Percentiles rank a stretch among this genome's conserved stretches.
phyloP scores from a whole-genome alignment of 2,888 invertebrate genomes.

The Nomada goodeniana region DNA sequence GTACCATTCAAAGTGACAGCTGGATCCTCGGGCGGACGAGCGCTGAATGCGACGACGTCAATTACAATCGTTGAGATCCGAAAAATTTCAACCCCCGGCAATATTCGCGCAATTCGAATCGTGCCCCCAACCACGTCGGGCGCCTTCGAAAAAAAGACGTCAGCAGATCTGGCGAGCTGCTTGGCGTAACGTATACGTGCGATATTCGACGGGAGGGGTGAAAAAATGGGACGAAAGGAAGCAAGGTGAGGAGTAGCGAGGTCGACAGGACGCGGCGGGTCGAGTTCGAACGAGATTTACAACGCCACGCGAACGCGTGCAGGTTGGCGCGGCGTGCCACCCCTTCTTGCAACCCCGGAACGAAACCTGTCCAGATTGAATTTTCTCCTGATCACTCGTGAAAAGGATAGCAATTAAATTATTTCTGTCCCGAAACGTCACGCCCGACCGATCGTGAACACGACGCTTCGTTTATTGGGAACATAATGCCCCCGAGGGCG shows the following conservation, averaged over 20 bases:
- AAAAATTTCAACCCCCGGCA: slow-evolving; percentile 62
- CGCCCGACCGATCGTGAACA: slow-evolving; percentile 13
- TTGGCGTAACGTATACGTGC: slow-evolving; percentile 10
- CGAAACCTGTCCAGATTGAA: slow-evolving; percentile 45
- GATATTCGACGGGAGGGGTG: not conserved
- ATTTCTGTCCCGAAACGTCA: slow-evolving; percentile 35
- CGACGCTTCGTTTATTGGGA: slow-evolving; percentile 41
- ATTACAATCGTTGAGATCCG: slow-evolving; percentile 67
- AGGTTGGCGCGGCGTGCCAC: slow-evolving; percentile 9
- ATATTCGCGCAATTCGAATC: slow-evolving; percentile 65
- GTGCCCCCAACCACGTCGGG: slow-evolving; percentile 5
- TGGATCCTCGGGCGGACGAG: slow-evolving; percentile 69
- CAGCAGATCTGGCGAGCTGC: slow-evolving; percentile 51
- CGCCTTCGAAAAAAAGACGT: slow-evolving; percentile 44
- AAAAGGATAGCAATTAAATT: slow-evolving; percentile 49
- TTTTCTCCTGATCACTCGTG: slow-evolving; percentile 48
- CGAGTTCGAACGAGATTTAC: slow-evolving; percentile 43
- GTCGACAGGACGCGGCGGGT: slow-evolving; percentile 8
- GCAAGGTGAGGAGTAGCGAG: not conserved
- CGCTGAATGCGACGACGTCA: slow-evolving; percentile 66
- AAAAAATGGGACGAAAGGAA: no score
- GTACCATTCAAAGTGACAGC: slow-evolving; percentile 79
- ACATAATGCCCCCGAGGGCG: not conserved
- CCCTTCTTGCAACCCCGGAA: slow-evolving; percentile 38
- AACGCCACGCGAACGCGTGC: slow-evolving; percentile 35